Conservation (phyloP, 2,113 vertebrate genomes). For the Lagopus leucura region DNA sequence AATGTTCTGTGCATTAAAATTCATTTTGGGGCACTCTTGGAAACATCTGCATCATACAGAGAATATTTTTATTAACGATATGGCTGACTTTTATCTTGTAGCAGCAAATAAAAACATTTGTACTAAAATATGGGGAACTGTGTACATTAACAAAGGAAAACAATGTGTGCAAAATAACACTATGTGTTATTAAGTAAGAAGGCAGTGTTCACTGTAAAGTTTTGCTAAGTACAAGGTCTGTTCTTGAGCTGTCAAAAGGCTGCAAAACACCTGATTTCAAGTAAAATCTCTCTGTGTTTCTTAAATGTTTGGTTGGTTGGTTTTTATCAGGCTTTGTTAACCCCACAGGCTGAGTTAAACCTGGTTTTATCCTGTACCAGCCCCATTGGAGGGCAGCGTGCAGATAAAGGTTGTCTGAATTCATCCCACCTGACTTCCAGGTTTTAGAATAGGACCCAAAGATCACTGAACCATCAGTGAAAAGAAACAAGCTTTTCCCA, state of each 20-base stretch:
- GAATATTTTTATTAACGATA: conserved; percentile 10
- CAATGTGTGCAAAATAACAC: conserved; percentile 33
- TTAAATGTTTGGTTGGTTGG: neutral
- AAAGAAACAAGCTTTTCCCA: neutral
- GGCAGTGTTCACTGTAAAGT: neutral
- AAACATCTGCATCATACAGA: conserved; percentile 38
- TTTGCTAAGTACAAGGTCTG: neutral
- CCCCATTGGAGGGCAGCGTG: neutral
- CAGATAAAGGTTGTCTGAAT: neutral
- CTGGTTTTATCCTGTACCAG: neutral
- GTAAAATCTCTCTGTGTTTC: neutral
- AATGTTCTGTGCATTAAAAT: conserved; percentile 63
- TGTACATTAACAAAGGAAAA: conserved; percentile 34
- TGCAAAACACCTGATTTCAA: neutral
- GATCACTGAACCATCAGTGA: neutral
- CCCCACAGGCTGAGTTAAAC: neutral
- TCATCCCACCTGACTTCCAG: neutral
- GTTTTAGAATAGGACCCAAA: neutral
- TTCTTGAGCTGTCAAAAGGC: neutral
- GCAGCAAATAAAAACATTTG: conserved; percentile 59
- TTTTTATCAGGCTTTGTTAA: neutral
- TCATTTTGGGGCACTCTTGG: conserved; percentile 44
- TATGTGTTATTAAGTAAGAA: conserved; percentile 14
- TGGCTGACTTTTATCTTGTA: conserved; percentile 42
- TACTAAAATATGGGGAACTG: conserved; percentile 45